Evolutionary conservation across 2,113 vertebrate genomes (phyloP).

Genomic region (Hippocampus zosterae): DNA sequence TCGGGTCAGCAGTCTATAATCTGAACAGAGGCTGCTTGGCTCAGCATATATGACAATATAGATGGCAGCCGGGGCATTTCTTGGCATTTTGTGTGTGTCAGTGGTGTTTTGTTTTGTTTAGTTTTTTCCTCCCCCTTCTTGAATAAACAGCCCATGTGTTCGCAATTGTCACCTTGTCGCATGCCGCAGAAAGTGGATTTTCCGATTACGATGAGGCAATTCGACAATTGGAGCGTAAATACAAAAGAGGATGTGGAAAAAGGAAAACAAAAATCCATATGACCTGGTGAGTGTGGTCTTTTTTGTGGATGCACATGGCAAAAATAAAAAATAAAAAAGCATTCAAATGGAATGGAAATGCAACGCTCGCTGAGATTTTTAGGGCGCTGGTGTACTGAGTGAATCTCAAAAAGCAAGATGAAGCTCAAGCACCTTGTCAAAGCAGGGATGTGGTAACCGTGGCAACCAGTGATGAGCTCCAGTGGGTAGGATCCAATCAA

Average conservation of each 20-base stretch:
- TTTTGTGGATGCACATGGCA: background rate
- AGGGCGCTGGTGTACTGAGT: too few species aligned
- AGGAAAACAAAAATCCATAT: background rate
- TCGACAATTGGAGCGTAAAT: background rate
- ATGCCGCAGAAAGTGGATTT: background rate
- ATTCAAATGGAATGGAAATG: background rate
- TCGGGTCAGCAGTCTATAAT: background rate
- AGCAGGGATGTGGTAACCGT: too few species aligned
- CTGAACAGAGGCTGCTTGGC: background rate
- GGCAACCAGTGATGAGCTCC: too few species aligned
- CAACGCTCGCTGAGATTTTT: background rate
- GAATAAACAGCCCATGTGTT: background rate
- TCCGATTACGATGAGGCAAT: background rate
- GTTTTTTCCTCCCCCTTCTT: background rate
- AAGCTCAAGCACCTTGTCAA: too few species aligned
- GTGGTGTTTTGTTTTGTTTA: background rate
- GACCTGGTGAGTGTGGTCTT: background rate
- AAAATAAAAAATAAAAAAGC: background rate
- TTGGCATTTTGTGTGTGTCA: slow-evolving; percentile 2
- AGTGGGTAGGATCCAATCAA: too few species aligned
- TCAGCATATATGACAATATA: background rate
- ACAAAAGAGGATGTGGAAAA: background rate
- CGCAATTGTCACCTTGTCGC: background rate
- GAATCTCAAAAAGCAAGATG: too few species aligned
- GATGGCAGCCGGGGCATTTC: background rate